Percentiles rank a stretch among this genome's conserved stretches.
Conservation (phyloP, 2,888 invertebrate genomes). For the Diarsia rubi region DNA sequence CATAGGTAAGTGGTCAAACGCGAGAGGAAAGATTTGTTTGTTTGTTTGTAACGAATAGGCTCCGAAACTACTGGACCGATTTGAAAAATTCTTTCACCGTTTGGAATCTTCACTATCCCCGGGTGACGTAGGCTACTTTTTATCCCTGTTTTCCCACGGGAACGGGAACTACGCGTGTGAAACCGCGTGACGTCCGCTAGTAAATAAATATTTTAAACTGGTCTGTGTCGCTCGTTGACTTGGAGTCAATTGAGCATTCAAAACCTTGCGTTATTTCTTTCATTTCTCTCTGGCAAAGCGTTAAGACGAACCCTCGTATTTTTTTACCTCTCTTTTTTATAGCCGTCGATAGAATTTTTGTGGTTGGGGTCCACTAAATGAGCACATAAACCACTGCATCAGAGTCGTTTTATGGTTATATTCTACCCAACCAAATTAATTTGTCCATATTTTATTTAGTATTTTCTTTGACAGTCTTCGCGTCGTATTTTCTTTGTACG, state of each 20-base stretch:
- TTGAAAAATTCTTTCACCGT: too few relatives aligned
- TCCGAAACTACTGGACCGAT: too few relatives aligned
- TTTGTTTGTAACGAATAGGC: too few relatives aligned
- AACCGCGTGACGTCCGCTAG: too few relatives aligned
- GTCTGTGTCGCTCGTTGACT: background rate
- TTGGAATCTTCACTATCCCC: too few relatives aligned
- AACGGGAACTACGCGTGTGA: too few relatives aligned
- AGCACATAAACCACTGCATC: background rate
- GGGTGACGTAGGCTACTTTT: too few relatives aligned
- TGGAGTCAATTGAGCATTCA: background rate
- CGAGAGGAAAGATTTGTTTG: too few relatives aligned
- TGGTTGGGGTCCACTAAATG: background rate
- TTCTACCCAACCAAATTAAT: background rate
- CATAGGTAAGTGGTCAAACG: too few relatives aligned
- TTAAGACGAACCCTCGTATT: background rate
- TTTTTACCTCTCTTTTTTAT: background rate
- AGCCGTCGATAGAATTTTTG: background rate
- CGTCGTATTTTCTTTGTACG: constrained; percentile 19
- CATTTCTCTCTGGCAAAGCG: background rate
- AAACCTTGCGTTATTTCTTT: background rate
- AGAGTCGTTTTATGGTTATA: background rate
- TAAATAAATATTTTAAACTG: too few relatives aligned
- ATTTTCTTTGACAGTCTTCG: background rate
- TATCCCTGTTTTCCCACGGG: too few relatives aligned
- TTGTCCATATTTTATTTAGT: background rate